Base-by-base conservation (phyloP, 2,888 invertebrate genomes). In the Bombylius discolor region DNA sequence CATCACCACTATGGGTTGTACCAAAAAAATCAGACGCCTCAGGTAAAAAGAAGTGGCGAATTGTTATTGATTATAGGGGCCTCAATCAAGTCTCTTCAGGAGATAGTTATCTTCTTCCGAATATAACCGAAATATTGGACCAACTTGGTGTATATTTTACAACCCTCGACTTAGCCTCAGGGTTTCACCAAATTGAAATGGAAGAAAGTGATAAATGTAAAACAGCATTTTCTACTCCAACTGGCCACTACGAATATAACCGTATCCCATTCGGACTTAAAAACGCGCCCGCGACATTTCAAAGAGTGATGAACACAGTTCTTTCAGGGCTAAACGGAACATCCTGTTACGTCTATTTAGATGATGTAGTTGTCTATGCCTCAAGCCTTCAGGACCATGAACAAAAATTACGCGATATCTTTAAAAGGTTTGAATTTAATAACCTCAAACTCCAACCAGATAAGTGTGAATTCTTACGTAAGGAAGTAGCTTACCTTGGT, bases 231-330 rank as follows among this genome's bases (percentile, higher is more conserved):
- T 47, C 47, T 7, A 51, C 52, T 1, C 45, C 45, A 23, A 32
- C 23, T 11, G 58, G 52, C 11, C 52, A 56, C 34, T 58, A 48
- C n/a, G 48, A 58, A 49, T 58, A 46, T n/a, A 55, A 47, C 42
- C 47, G 58, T 31, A 58, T 54, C 55, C 49, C 52, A 4, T 58
- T 56, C 13, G 60, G 60, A 4, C 14, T 59, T 7, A 60, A 56
- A 48, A 58, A 56, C 36, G 59, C 59, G 1, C 51, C 74, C 0
- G 65, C 66, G 0, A 70, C 70, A 0, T 71, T 73, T 51, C 71
- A 71, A 61, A 50, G 69, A 5, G 56, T 68, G 50, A 73, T 72
- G 70, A 66, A 70, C 49, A 65, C 62, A 49, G 63, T 72, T 0
- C 55, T 73, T 12, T 36, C 34, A 7, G 34, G 34, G 34, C 8